Percentiles rank a stretch among this genome's conserved stretches.
phyloP scores from a whole-genome alignment of 2,888 invertebrate species.

The Sminthurinus aureus region DNA sequence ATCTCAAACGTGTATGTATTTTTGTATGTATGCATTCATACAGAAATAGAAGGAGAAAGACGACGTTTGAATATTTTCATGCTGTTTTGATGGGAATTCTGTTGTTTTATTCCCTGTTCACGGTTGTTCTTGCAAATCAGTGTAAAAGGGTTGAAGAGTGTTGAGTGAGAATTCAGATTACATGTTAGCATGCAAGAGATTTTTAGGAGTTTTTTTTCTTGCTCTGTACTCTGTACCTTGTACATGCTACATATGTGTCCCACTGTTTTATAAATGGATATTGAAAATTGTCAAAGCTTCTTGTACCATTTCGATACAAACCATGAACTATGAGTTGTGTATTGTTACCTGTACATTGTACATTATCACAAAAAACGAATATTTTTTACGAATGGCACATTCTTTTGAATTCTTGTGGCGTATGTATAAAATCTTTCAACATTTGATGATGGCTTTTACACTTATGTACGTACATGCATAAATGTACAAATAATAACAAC shows the following conservation, averaged over 20 bases:
- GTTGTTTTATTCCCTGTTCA: conserved; percentile 4
- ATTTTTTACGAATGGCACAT: background rate
- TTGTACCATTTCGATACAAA: background rate
- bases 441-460: too few species aligned
- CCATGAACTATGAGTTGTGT: too few species aligned
- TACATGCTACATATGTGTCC: background rate
- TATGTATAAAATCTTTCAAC: background rate
- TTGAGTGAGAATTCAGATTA: background rate
- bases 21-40: background rate
- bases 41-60: background rate
- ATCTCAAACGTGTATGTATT: background rate
- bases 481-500: too few species aligned
- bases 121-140: background rate
- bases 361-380: background rate
- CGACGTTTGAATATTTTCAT: conserved; percentile 10
- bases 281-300: background rate
- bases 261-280: background rate
- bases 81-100: conserved; percentile 13
- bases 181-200: background rate
- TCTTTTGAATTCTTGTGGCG: background rate
- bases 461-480: too few species aligned
- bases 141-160: background rate
- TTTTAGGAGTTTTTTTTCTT: background rate
- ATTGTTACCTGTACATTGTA: too few species aligned
- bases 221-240: background rate